A percentile compares a stretch with the other conserved stretches of the same genome.
Evolutionary conservation across 2,113 vertebrate genomes (phyloP).

Genomic region (Manacus vitellinus): DNA sequence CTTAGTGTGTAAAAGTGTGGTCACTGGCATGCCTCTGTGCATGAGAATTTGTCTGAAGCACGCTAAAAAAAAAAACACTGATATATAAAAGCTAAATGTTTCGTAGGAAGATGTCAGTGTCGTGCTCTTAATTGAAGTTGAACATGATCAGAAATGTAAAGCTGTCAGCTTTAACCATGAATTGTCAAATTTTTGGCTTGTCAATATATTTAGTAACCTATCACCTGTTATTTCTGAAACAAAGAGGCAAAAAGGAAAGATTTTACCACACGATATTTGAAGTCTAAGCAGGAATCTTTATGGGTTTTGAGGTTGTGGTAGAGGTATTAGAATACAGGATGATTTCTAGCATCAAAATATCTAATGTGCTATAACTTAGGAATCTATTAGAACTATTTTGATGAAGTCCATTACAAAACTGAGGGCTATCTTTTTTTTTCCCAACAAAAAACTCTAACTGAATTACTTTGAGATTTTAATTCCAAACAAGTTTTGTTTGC

Average conservation of each 20-base stretch:
- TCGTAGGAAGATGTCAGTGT: not conserved
- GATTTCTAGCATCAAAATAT: not conserved
- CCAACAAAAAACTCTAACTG: not conserved
- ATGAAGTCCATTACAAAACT: not conserved
- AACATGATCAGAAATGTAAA: not conserved
- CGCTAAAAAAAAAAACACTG: not conserved
- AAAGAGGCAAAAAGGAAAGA: not conserved
- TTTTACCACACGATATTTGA: not conserved
- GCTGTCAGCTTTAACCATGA: not conserved
- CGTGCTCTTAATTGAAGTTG: not conserved
- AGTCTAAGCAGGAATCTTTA: not conserved
- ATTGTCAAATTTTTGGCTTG: not conserved
- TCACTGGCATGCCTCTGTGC: not conserved
- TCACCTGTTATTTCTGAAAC: not conserved
- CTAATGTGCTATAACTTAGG: not conserved
- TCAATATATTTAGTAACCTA: not conserved
- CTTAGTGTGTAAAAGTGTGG: not conserved
- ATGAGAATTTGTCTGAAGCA: not conserved
- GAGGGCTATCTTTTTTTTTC: not conserved
- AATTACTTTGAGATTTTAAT: not conserved
- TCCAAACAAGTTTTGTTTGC: not conserved
- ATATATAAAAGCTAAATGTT: not conserved
- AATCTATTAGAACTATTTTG: not conserved
- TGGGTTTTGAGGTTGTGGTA: not conserved
- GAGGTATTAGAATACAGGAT: not conserved